A percentile compares a stretch with the other conserved stretches of the same genome.
Conservation (phyloP, 1,140 invertebrate species). For the Agrilus planipennis region DNA sequence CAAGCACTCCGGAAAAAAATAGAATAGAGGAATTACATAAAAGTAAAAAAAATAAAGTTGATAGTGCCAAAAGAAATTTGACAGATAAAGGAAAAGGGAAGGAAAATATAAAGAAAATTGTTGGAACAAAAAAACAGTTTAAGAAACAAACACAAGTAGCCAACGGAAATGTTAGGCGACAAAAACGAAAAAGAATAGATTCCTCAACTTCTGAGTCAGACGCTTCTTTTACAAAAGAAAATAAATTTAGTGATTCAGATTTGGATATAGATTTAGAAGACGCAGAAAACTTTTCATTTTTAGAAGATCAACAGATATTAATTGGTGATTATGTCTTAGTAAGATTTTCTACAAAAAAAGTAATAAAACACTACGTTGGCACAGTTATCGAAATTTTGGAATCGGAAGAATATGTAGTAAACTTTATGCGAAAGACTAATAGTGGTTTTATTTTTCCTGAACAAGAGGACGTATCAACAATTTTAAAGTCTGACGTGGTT, state of each 20-base stretch:
- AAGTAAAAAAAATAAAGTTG: neutral
- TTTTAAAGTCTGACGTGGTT: neutral
- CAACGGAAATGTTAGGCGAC: too few species aligned
- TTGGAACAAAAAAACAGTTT: constrained; percentile 1
- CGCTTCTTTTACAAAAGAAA: neutral
- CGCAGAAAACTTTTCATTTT: neutral
- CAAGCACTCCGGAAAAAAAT: neutral
- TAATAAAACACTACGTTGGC: neutral
- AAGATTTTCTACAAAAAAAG: neutral
- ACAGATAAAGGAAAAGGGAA: neutral
- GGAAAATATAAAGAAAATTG: too few species aligned
- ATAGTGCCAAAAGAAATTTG: neutral
- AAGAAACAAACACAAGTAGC: neutral
- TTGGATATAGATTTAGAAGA: neutral
- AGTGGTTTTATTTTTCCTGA: constrained; percentile 2
- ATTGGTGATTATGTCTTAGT: neutral
- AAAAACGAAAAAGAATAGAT: neutral
- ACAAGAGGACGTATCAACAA: neutral
- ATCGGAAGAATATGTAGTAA: neutral
- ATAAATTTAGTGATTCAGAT: neutral
- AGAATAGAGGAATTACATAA: neutral
- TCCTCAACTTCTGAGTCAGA: neutral
- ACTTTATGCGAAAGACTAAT: constrained; percentile 2
- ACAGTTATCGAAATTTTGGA: neutral
- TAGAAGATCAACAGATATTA: neutral